phyloP scores from a whole-genome alignment of 2,113 vertebrate species.

The Tragelaphus buxtoni region DNA sequence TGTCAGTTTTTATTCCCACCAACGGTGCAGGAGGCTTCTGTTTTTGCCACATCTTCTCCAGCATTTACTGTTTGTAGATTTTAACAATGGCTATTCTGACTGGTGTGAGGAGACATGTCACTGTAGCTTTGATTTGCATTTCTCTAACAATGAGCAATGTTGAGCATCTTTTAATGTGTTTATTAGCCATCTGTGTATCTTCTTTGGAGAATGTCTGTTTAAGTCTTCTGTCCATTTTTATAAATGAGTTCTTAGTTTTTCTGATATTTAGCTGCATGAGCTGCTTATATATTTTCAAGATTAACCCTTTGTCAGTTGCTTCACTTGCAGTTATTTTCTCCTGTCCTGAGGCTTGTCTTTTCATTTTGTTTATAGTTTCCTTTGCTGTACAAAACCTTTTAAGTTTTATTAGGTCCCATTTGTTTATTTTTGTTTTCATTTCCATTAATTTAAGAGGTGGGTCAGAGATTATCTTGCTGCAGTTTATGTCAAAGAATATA shows the following conservation, averaged over 20 bases:
- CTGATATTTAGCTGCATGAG: background rate
- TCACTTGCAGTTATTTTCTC: background rate
- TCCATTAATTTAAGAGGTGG: background rate
- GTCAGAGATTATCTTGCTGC: background rate
- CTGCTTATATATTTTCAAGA: background rate
- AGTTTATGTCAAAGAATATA: background rate
- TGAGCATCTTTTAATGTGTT: background rate
- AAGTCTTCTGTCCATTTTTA: background rate
- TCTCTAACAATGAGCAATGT: background rate
- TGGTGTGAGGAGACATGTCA: background rate
- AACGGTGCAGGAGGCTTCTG: background rate
- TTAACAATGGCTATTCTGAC: background rate
- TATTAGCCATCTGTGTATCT: background rate
- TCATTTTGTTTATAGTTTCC: background rate
- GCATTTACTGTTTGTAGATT: background rate
- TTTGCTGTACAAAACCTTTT: background rate
- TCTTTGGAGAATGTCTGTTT: background rate
- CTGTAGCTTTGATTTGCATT: background rate
- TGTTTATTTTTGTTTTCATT: background rate
- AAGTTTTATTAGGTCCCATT: background rate
- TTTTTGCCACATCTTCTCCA: background rate
- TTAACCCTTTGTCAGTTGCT: background rate
- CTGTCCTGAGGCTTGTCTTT: background rate
- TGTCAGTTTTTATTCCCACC: background rate
- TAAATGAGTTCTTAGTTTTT: background rate